A percentile compares a stretch with the other conserved stretches of the same genome.
Conservation (phyloP, 2,888 invertebrate genomes). For the Drosophila fungiperda region DNA sequence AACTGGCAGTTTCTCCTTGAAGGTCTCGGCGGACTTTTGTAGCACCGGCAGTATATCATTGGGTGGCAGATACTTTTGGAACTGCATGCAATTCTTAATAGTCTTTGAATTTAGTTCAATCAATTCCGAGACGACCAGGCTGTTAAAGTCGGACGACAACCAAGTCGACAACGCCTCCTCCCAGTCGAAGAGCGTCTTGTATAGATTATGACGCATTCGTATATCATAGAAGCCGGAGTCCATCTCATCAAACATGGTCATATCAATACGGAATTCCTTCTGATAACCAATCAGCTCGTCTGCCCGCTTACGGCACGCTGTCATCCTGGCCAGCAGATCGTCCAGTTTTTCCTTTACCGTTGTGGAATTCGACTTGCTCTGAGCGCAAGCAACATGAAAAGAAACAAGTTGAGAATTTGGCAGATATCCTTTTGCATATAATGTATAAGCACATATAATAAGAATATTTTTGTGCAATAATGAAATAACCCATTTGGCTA, state of each 20-base stretch:
- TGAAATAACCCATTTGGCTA: conserved; percentile 6
- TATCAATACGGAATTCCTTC: conserved; percentile 94
- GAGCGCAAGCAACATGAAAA: conserved; percentile 2
- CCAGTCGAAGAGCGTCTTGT: conserved; percentile 93
- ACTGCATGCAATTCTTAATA: conserved; percentile 90
- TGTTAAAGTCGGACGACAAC: conserved; percentile 85
- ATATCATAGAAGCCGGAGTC: conserved; percentile 93
- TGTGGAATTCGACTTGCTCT: conserved; percentile 90
- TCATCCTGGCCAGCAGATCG: conserved; percentile 88
- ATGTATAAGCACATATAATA: not conserved
- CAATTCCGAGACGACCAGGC: conserved; percentile 91
- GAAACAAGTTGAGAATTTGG: not conserved
- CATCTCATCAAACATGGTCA: conserved; percentile 92
- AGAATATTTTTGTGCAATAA: not conserved
- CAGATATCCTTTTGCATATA: not conserved
- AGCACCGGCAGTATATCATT: conserved; percentile 92
- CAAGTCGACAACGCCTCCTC: conserved; percentile 88
- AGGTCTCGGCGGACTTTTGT: conserved; percentile 91
- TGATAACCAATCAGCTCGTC: conserved; percentile 92
- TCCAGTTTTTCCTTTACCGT: conserved; percentile 88
- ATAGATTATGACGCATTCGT: conserved; percentile 91
- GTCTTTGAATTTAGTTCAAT: conserved; percentile 88
- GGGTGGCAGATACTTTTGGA: conserved; percentile 93
- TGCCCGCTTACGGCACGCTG: conserved; percentile 88
- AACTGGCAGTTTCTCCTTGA: conserved; percentile 92